These are phyloP conservation scores for Sesia apiformis DNA, from an alignment of 2,888 invertebrate genomes.

Conservation along the genomic window DNA sequence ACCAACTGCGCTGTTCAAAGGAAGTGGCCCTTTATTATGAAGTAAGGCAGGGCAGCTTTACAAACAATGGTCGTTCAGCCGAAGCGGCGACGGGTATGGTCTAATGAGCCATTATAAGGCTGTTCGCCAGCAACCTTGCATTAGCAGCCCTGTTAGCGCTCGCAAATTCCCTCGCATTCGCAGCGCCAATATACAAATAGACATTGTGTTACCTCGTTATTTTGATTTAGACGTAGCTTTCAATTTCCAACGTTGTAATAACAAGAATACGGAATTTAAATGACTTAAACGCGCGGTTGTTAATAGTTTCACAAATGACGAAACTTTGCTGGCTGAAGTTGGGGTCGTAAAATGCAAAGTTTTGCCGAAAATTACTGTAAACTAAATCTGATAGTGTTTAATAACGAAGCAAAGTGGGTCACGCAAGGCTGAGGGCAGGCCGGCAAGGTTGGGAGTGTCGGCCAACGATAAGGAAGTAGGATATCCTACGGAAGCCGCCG, in stretches of 20 bases:
- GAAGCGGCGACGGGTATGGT: conserved; percentile 45
- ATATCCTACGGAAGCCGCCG: conserved; percentile 48
- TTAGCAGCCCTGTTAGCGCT: conserved; percentile 28
- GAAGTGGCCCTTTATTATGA: conserved; percentile 51
- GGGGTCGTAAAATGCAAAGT: conserved; percentile 24
- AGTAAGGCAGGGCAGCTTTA: conserved; percentile 40
- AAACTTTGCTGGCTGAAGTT: conserved; percentile 28
- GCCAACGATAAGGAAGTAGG: conserved; percentile 44
- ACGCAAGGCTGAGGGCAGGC: conserved; percentile 15
- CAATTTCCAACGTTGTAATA: conserved; percentile 1
- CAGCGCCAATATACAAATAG: not conserved
- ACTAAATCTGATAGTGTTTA: conserved; percentile 38
- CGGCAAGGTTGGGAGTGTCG: conserved; percentile 23
- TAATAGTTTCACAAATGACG: conserved; percentile 50
- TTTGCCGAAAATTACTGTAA: conserved; percentile 34
- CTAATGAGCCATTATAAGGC: conserved; percentile 63
- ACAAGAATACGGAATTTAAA: conserved; percentile 4
- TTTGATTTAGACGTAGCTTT: not conserved
- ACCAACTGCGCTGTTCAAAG: conserved; percentile 36
- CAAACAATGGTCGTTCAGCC: conserved; percentile 52
- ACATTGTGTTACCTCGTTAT: not conserved
- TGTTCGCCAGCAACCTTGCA: conserved; percentile 29
- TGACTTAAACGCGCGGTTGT: conserved; percentile 12
- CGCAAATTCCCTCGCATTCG: conserved; percentile 14
- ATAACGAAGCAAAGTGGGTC: conserved; percentile 30